Conservation (phyloP, 2,797 vertebrate genomes). For the Hyperoplus lanceolatus region DNA sequence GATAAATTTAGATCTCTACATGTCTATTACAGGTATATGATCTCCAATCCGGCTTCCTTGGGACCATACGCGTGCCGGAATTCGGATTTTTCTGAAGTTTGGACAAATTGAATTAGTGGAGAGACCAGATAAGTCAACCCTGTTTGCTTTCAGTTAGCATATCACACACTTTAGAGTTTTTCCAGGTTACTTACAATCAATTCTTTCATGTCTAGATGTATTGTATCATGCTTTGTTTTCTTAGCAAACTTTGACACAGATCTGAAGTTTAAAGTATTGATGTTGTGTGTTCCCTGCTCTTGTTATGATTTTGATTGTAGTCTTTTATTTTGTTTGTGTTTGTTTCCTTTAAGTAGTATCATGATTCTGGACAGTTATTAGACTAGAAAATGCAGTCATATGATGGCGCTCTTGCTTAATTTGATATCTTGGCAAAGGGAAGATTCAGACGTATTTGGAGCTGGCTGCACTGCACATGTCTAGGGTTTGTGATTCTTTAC, state of each 20-base stretch:
- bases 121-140: conserved; percentile 91
- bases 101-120: conserved; percentile 91
- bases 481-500: not conserved
- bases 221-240: conserved; percentile 72
- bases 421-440: conserved; percentile 55
- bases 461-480: conserved; percentile 81
- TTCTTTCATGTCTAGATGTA: conserved; percentile 73
- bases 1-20: conserved; percentile 88
- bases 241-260: conserved; percentile 58
- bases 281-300: conserved; percentile 71
- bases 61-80: conserved; percentile 90
- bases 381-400: conserved; percentile 47
- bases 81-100: conserved; percentile 92
- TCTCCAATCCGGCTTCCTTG: conserved; percentile 91
- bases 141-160: conserved; percentile 88
- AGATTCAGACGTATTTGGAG: conserved; percentile 74
- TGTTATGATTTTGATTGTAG: conserved; percentile 70
- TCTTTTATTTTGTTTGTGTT: conserved; percentile 70
- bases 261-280: conserved; percentile 49
- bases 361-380: conserved; percentile 43
- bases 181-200: conserved; percentile 74
- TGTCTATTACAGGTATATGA: conserved; percentile 92
- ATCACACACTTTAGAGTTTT: conserved; percentile 72
- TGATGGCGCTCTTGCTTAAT: conserved; percentile 46
- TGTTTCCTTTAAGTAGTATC: conserved; percentile 39